Conservation (phyloP, 2,888 invertebrate species). For the Tethea ocularis region DNA sequence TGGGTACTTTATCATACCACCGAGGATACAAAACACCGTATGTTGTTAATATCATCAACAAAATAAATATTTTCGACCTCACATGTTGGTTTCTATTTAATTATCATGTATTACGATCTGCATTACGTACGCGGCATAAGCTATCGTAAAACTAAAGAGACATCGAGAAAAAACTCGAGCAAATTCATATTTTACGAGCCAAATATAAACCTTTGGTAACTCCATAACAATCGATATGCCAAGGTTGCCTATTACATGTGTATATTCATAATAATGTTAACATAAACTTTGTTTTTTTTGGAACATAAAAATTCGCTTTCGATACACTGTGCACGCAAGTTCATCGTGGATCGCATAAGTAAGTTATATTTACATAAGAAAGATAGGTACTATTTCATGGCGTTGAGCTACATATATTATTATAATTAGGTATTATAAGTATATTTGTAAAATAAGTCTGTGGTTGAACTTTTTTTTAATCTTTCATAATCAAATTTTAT, state of each 20-base stretch:
- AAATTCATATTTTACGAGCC: slow-evolving; percentile 14
- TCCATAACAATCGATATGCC: not conserved
- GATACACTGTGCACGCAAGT: slow-evolving; percentile 6
- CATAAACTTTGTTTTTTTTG: slow-evolving; percentile 3
- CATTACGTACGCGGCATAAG: slow-evolving; percentile 17
- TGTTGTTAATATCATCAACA: slow-evolving; percentile 13
- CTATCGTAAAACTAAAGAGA: slow-evolving; percentile 21
- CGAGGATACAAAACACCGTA: not conserved
- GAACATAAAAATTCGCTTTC: not conserved
- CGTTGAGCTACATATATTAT: not conserved
- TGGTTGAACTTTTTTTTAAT: too few species aligned
- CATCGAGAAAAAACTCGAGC: slow-evolving; percentile 11
- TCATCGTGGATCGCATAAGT: not conserved
- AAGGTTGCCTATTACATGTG: slow-evolving; percentile 1
- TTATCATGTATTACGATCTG: not conserved
- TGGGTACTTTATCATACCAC: not conserved
- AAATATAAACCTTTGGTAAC: slow-evolving; percentile 5
- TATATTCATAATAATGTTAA: slow-evolving; percentile 3
- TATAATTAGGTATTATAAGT: too few species aligned
- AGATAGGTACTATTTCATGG: not conserved
- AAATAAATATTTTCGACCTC: slow-evolving; percentile 24
- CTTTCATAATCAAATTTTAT: too few species aligned
- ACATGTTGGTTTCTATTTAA: slow-evolving; percentile 15
- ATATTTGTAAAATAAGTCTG: too few species aligned
- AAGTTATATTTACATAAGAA: not conserved